These are phyloP conservation scores for Dryoscopus gambensis DNA, from an alignment of 2,113 vertebrate genomes.

Conservation along the genomic window DNA sequence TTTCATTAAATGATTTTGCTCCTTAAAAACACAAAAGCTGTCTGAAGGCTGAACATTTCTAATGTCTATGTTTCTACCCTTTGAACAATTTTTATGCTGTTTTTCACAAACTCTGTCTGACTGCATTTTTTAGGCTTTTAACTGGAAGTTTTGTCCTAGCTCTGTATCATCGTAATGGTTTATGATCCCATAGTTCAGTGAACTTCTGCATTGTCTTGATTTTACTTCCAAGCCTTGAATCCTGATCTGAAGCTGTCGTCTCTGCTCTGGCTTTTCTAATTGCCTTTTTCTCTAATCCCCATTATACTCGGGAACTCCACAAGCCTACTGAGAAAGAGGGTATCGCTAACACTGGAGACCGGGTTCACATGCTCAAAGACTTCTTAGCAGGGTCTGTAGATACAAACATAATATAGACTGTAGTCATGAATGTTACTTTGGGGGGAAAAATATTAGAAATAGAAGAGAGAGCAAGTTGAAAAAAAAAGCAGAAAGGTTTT, in stretches of 20 bases:
- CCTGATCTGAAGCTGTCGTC: not conserved
- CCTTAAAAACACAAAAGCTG: slow-evolving; percentile 16
- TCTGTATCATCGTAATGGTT: not conserved
- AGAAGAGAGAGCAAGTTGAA: not conserved
- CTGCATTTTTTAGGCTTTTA: not conserved
- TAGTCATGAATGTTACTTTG: not conserved
- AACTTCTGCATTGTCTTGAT: slow-evolving; percentile 14
- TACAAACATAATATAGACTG: not conserved
- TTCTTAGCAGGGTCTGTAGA: not conserved
- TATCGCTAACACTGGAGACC: not conserved
- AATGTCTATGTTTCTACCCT: not conserved
- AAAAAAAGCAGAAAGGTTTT: not conserved
- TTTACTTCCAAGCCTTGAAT: slow-evolving; percentile 16
- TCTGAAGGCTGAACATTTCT: not conserved
- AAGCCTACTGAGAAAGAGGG: not conserved
- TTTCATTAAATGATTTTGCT: not conserved
- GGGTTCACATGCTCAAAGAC: not conserved
- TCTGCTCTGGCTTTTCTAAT: not conserved
- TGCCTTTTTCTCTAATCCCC: not conserved
- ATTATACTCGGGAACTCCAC: not conserved
- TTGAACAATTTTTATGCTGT: slow-evolving; percentile 19
- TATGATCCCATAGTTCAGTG: slow-evolving; percentile 30
- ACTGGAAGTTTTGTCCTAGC: not conserved
- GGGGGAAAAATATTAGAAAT: not conserved
- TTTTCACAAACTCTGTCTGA: slow-evolving; percentile 5